Conservation (phyloP, 53 echinoderm and acorn worm species). For the Luidia sarsii region DNA sequence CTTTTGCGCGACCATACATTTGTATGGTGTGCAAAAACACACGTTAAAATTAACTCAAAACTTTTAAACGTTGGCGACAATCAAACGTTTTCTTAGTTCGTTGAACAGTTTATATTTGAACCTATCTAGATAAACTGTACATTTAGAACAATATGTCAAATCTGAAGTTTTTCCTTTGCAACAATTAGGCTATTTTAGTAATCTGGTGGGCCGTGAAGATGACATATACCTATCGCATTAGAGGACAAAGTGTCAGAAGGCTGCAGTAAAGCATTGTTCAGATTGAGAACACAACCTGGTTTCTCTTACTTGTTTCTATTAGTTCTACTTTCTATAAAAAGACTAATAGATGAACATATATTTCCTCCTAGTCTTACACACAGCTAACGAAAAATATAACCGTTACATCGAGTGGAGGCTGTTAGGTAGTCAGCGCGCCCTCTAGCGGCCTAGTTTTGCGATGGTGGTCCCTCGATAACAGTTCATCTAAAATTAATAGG, state of each 20-base stretch:
- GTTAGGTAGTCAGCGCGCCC: slow-evolving; percentile 34
- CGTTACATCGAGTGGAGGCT: slow-evolving; percentile 16
- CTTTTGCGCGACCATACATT: slow-evolving; percentile 20
- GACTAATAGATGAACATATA: slow-evolving; percentile 22
- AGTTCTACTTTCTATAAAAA: slow-evolving; percentile 41
- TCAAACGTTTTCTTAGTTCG: not conserved
- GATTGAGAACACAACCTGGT: not conserved
- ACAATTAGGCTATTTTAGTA: not conserved
- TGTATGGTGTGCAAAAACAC: slow-evolving; percentile 17
- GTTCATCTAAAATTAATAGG: not conserved
- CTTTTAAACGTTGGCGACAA: too few species aligned
- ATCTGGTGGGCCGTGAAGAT: slow-evolving; percentile 36
- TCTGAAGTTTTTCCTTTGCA: slow-evolving; percentile 14
- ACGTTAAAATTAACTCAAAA: too few species aligned
- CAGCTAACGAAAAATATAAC: slow-evolving; percentile 31
- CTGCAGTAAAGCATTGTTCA: slow-evolving; percentile 19
- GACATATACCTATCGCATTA: too few species aligned
- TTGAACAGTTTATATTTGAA: not conserved
- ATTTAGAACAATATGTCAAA: slow-evolving; percentile 4
- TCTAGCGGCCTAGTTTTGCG: slow-evolving; percentile 27
- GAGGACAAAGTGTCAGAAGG: not conserved
- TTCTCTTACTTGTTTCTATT: not conserved
- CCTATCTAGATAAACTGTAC: slow-evolving; percentile 46
- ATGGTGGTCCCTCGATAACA: slow-evolving; percentile 9
- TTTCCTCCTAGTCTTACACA: slow-evolving; percentile 28